Percentiles rank a stretch among this genome's conserved stretches.
Conservation (phyloP, 2,888 invertebrate genomes). For the Drosophila paranaensis region DNA sequence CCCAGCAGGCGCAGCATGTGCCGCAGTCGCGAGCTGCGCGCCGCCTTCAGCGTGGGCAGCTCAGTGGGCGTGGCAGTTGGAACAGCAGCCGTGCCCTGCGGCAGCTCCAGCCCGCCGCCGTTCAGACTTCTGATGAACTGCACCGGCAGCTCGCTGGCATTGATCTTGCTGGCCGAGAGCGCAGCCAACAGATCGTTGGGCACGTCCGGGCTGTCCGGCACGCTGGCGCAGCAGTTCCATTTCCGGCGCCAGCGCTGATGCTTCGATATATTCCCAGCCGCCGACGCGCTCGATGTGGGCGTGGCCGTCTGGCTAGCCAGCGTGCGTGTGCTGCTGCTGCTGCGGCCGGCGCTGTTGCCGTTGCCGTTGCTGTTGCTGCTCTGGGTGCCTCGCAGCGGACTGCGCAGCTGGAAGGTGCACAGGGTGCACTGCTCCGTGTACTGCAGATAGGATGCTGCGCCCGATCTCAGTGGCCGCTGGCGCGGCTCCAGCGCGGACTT, state of each 20-base stretch:
- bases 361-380: conserved; percentile 55
- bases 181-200: conserved; percentile 85
- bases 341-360: conserved; percentile 49
- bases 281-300: conserved; percentile 50
- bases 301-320: conserved; percentile 48
- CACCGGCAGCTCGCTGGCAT: conserved; percentile 72
- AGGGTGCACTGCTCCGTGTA: conserved; percentile 84
- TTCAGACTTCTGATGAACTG: conserved; percentile 59
- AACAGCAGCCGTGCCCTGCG: conserved; percentile 3
- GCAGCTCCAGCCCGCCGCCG: conserved; percentile 43
- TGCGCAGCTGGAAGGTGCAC: conserved; percentile 84
- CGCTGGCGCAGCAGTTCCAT: conserved; percentile 87
- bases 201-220: conserved; percentile 87
- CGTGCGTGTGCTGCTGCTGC: conserved; percentile 58
- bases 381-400: conserved; percentile 62
- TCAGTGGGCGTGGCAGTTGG: conserved; percentile 13
- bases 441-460: conserved; percentile 74
- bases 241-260: conserved; percentile 85
- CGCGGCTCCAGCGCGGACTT: conserved; percentile 74
- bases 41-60: conserved; percentile 49
- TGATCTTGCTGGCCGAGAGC: conserved; percentile 71
- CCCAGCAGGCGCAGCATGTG: conserved; percentile 84
- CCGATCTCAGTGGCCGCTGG: conserved; percentile 43
- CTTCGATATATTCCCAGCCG: conserved; percentile 82
- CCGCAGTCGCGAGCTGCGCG: conserved; percentile 75